A percentile compares a stretch with the other conserved stretches of the same genome.
phyloP scores from a whole-genome alignment of 2,888 invertebrate species.

The Drosophila infuscata region DNA sequence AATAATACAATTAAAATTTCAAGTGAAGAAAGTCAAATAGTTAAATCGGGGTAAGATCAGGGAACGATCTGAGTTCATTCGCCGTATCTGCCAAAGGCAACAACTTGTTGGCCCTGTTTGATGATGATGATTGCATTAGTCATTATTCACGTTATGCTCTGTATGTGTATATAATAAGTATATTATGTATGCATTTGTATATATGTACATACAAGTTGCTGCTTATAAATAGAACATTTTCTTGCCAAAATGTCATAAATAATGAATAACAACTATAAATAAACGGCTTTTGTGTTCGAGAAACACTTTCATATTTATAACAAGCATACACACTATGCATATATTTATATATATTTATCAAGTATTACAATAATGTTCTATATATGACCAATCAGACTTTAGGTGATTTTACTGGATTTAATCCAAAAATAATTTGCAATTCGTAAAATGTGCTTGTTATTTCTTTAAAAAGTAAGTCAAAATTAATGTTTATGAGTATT shows the following conservation, averaged over 20 bases:
- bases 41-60: neutral
- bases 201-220: slow-evolving; percentile 2
- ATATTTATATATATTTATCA: neutral
- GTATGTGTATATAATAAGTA: neutral
- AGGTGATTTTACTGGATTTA: neutral
- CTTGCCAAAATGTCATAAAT: slow-evolving; percentile 26
- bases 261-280: slow-evolving; percentile 47
- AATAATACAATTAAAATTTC: too few relatives aligned
- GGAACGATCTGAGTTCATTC: neutral
- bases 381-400: neutral
- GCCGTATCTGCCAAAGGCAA: neutral
- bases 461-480: neutral
- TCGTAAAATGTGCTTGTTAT: neutral
- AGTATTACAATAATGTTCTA: neutral
- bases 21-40: too few relatives aligned
- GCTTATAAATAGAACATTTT: slow-evolving; percentile 31
- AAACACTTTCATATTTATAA: neutral
- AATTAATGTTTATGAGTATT: neutral
- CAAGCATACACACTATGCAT: neutral
- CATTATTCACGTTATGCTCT: neutral
- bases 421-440: neutral
- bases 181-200: neutral
- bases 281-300: slow-evolving; percentile 29
- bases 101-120: neutral
- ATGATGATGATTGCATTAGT: neutral